Percentiles rank a stretch among this genome's conserved stretches.
These are phyloP conservation scores for Theonella swinhoei DNA, from an alignment of 37 sponge, comb jelly and placozoan genomes.

Conservation along the genomic window DNA sequence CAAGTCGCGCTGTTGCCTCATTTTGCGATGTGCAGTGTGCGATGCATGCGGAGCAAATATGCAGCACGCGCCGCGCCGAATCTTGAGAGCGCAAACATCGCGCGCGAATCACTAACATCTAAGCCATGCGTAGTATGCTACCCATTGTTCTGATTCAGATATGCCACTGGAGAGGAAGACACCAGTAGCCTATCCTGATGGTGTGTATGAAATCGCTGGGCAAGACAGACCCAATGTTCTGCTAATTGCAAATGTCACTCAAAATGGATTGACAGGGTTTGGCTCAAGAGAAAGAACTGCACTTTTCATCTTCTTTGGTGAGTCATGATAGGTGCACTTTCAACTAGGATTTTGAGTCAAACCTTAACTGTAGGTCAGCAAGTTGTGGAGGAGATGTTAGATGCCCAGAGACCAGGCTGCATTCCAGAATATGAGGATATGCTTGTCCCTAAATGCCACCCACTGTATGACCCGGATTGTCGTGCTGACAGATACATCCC, in stretches of 20 bases:
- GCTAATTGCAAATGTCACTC: constrained; percentile 73
- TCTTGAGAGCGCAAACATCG: too few species aligned
- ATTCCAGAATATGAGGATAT: constrained; percentile 94
- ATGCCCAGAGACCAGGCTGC: constrained; percentile 90
- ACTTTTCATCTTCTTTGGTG: constrained; percentile 90
- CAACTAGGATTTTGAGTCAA: background rate
- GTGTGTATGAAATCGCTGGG: constrained; percentile 78
- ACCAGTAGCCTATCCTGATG: constrained; percentile 77
- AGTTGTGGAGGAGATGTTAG: constrained; percentile 92
- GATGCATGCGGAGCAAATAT: background rate
- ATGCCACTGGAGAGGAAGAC: constrained; percentile 84
- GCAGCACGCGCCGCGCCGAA: too few species aligned
- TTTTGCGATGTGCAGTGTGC: background rate
- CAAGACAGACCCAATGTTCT: constrained; percentile 66
- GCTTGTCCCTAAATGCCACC: constrained; percentile 81
- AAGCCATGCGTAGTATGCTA: too few species aligned
- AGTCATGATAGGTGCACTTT: background rate
- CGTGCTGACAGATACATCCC: constrained; percentile 78
- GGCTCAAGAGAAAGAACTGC: constrained; percentile 64
- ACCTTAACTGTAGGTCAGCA: constrained; percentile 82
- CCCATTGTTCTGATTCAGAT: too few species aligned
- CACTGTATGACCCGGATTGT: constrained; percentile 79
- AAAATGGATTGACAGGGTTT: constrained; percentile 77
- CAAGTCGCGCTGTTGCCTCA: background rate
- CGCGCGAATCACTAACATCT: too few species aligned